A percentile compares a stretch with the other conserved stretches of the same genome.
These are phyloP conservation scores for Ariolimax columbianus DNA, from an alignment of 2,888 invertebrate species.

Conservation along the genomic window DNA sequence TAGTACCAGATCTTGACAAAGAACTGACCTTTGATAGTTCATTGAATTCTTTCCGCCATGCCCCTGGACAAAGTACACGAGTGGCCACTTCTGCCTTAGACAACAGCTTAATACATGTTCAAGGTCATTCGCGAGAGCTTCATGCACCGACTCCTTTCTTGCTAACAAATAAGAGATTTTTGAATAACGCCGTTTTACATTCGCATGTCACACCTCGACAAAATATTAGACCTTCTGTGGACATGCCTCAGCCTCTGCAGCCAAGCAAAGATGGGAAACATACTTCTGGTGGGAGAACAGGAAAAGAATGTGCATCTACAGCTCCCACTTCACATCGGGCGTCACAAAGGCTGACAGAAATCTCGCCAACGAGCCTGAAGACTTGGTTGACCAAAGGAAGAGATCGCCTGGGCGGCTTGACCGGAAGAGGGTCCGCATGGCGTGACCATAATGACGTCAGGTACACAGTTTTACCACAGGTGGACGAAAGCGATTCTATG, in stretches of 20 bases:
- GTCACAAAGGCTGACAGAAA: background rate
- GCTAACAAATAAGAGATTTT: background rate
- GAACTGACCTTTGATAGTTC: background rate
- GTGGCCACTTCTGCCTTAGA: background rate
- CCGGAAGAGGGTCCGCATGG: background rate
- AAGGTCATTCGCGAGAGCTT: background rate
- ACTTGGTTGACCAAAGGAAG: background rate
- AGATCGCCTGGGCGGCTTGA: background rate
- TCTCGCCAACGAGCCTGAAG: background rate
- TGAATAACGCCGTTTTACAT: background rate
- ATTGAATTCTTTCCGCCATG: background rate
- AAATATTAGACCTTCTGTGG: background rate
- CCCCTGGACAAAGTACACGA: background rate
- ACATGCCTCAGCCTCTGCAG: background rate
- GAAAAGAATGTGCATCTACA: background rate
- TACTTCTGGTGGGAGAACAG: background rate
- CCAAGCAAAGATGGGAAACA: background rate
- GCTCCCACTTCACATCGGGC: background rate
- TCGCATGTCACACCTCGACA: background rate
- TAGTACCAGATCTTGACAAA: background rate
- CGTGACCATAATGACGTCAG: background rate
- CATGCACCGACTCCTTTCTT: background rate
- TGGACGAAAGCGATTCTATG: background rate
- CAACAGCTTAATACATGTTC: background rate
- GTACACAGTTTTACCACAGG: slow-evolving; percentile 32